Evolutionary conservation across 2,797 vertebrate genomes (phyloP).

Genomic region (Sebastes paucispinis): DNA sequence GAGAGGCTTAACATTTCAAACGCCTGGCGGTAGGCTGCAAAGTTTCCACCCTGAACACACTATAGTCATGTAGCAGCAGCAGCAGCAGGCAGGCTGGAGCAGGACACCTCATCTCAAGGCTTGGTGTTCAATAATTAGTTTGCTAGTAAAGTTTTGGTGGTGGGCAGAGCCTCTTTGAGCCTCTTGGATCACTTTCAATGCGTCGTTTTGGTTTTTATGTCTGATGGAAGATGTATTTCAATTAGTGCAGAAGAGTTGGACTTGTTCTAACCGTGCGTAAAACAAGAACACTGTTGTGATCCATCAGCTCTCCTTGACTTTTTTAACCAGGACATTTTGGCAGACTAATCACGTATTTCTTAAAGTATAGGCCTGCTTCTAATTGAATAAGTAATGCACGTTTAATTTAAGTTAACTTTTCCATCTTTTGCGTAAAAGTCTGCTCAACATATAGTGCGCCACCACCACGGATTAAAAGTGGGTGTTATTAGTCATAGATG

Average conservation of each 20-base stretch:
- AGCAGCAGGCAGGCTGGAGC: neutral
- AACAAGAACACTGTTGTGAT: neutral
- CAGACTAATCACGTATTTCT: neutral
- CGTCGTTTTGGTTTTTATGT: neutral
- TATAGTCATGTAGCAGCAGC: constrained; percentile 5
- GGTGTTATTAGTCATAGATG: constrained; percentile 70
- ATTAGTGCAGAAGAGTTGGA: neutral
- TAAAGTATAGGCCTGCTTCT: neutral
- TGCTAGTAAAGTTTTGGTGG: neutral
- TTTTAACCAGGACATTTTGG: neutral
- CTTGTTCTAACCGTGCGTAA: constrained; percentile 17
- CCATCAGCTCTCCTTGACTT: neutral
- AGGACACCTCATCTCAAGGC: constrained; percentile 2
- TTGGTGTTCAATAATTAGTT: neutral
- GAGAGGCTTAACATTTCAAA: constrained; percentile 73
- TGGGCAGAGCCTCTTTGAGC: neutral
- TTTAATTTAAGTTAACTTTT: neutral
- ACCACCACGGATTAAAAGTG: neutral
- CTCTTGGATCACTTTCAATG: neutral
- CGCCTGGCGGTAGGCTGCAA: constrained; percentile 65
- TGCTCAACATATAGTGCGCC: neutral
- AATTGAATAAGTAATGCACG: neutral
- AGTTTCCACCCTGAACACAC: constrained; percentile 62
- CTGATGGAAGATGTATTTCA: neutral
- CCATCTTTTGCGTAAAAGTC: constrained; percentile 4